These are phyloP conservation scores for Anthoscopus minutus DNA, from an alignment of 2,113 vertebrate species.

Conservation along the genomic window DNA sequence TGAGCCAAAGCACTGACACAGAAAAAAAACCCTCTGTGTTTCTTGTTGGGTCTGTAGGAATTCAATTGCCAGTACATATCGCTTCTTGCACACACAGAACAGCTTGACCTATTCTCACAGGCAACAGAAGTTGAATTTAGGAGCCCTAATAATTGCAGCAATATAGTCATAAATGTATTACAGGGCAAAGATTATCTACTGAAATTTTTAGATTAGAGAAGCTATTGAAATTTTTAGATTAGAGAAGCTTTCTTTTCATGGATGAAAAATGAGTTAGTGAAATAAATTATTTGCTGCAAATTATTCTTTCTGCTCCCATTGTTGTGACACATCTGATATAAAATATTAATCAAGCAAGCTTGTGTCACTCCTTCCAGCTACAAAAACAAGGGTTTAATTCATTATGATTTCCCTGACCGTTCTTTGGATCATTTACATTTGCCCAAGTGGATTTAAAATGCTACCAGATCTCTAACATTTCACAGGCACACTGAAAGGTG, in stretches of 20 bases:
- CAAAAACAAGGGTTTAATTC: not conserved
- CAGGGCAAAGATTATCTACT: not conserved
- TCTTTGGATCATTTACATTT: constrained; percentile 25
- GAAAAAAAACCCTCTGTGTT: not conserved
- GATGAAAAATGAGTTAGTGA: not conserved
- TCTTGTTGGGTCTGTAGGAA: not conserved
- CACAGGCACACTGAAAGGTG: constrained; percentile 40
- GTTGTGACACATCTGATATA: not conserved
- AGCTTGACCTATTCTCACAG: not conserved
- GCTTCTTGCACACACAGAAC: not conserved
- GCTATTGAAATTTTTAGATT: not conserved
- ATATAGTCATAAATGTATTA: not conserved
- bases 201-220: constrained; percentile 3
- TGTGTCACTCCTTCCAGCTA: not conserved
- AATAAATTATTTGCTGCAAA: not conserved
- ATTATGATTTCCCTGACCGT: not conserved
- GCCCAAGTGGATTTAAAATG: constrained; percentile 35
- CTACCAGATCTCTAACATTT: constrained; percentile 36
- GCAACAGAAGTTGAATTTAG: not conserved
- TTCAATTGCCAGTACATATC: not conserved
- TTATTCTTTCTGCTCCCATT: not conserved
- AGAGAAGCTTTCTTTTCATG: not conserved
- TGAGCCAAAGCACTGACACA: not conserved
- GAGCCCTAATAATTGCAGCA: not conserved
- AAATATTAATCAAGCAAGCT: not conserved